Base-by-base conservation (phyloP, 2,888 invertebrate genomes). In the Eilema caniola region DNA sequence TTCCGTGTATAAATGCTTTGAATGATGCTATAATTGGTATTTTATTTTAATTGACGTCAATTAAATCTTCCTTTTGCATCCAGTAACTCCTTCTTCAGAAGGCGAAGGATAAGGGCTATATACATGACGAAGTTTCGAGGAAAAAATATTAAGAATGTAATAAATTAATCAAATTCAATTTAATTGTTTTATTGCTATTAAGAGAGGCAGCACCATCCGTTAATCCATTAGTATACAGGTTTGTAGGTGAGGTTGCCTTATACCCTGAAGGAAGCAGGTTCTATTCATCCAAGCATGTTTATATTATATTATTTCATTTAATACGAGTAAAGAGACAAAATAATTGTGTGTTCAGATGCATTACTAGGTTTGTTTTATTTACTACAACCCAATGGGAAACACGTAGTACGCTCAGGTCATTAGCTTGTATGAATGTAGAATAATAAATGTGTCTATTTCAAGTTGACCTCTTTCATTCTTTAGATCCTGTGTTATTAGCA, bases 341-440 rank as follows among this genome's bases (percentile, higher is more conserved):
- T 20, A 62, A 41, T 25, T 20, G n/a, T 20, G 20, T 37, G 24
- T 37, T 41, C 37, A 62, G 37, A 16, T 16, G 33, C 37, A 37
- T 62, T 62, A 41, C 10, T 3, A 10, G 41, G n/a, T n/a, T 25
- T 25, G 41, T 62, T 16, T 41, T 25, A 41, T 62, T 62, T 62
- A 20, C 25, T 37, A 24, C 20, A 64, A 66, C 62, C 57, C 67
- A 77, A 75, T 78, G 77, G 70, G 72, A 76, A 79, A 77, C 71
- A 74, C 67, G 66, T 66, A 69, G 69, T 70, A 56, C 59, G 23
- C 66, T 62, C 47, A 10, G 66, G 68, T 75, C 76, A 78, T 81
- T 79, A 77, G 71, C 23, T 20, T 28, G 56, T 25, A 79, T 75
- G 79, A 73, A 73, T 70, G 74, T 72, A 70, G 77, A 77, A 81